Evolutionary conservation across 2,797 vertebrate species (phyloP).

Genomic region (Petrocephalus schoutedeni): DNA sequence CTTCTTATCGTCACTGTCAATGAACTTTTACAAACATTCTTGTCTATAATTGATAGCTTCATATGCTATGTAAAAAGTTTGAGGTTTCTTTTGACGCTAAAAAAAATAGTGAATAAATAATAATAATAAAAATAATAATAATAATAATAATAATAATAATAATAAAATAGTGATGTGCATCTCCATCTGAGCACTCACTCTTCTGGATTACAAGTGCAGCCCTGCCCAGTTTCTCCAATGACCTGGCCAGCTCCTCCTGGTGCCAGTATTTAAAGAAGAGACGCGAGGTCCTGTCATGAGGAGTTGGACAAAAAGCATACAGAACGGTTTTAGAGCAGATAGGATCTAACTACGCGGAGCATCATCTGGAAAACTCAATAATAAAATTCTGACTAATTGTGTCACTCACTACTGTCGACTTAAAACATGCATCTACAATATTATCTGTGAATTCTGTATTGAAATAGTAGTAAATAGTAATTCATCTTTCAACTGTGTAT

Average conservation of each 20-base stretch:
- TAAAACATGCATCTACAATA: background rate
- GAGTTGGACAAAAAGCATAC: constrained; percentile 20
- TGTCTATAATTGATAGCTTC: background rate
- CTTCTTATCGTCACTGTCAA: background rate
- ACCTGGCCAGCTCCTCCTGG: constrained; percentile 58
- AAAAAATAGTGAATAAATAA: no score
- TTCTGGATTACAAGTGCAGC: constrained; percentile 62
- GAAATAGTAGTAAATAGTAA: background rate
- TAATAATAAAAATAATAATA: no score
- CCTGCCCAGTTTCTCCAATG: constrained; percentile 47
- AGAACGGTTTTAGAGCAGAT: background rate
- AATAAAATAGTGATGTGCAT: background rate
- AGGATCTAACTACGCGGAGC: background rate
- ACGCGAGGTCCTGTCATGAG: constrained; percentile 50
- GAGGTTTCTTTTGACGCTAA: background rate
- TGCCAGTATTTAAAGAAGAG: constrained; percentile 74
- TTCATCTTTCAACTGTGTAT: background rate
- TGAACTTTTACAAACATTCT: background rate
- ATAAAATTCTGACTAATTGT: background rate
- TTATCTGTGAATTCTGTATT: background rate
- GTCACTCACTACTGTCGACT: background rate
- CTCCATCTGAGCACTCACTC: constrained; percentile 35
- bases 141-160: no score
- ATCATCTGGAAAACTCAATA: background rate
- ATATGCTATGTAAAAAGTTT: background rate